A percentile compares a stretch with the other conserved stretches of the same genome.
Evolutionary conservation across 1,140 invertebrate genomes (phyloP).

Genomic region (Parasteatoda tepidariorum): DNA sequence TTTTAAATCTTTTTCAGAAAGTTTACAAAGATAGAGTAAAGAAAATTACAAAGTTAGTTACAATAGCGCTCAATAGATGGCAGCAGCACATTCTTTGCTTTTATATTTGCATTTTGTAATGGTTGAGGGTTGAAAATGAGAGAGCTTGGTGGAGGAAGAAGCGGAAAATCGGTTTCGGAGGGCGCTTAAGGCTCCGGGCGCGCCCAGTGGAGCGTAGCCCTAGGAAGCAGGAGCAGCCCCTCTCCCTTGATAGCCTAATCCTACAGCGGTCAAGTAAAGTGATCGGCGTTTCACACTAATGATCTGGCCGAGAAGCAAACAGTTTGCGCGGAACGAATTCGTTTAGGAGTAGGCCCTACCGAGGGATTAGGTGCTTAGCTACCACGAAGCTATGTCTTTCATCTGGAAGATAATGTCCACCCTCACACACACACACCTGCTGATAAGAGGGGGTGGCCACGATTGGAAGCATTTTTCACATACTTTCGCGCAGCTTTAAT

Average conservation of each 20-base stretch:
- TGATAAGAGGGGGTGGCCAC: background rate
- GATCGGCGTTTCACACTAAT: slow-evolving; percentile 60
- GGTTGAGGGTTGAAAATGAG: slow-evolving; percentile 26
- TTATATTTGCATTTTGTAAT: slow-evolving; percentile 17
- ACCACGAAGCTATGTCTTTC: slow-evolving; percentile 44
- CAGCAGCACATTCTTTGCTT: slow-evolving; percentile 25
- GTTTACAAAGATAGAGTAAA: background rate
- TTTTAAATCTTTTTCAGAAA: background rate
- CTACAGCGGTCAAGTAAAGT: slow-evolving; percentile 61
- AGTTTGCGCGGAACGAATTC: slow-evolving; percentile 61
- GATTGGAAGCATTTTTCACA: slow-evolving; percentile 52
- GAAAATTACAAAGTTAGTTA: background rate
- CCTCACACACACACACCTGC: slow-evolving; percentile 34
- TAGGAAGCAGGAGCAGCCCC: background rate
- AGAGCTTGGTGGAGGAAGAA: slow-evolving; percentile 24
- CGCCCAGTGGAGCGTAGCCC: slow-evolving; percentile 17
- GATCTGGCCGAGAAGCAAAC: slow-evolving; percentile 60
- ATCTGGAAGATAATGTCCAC: slow-evolving; percentile 49
- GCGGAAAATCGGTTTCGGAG: slow-evolving; percentile 56
- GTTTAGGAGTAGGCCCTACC: slow-evolving; percentile 33
- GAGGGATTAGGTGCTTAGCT: slow-evolving; percentile 55
- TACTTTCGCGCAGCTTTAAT: slow-evolving; percentile 36
- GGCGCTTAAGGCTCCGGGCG: slow-evolving; percentile 42
- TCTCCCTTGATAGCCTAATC: slow-evolving; percentile 50
- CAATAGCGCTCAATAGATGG: slow-evolving; percentile 15